These are phyloP conservation scores for Neodontobutis hainanensis DNA, from an alignment of 2,113 vertebrate species.

Conservation along the genomic window DNA sequence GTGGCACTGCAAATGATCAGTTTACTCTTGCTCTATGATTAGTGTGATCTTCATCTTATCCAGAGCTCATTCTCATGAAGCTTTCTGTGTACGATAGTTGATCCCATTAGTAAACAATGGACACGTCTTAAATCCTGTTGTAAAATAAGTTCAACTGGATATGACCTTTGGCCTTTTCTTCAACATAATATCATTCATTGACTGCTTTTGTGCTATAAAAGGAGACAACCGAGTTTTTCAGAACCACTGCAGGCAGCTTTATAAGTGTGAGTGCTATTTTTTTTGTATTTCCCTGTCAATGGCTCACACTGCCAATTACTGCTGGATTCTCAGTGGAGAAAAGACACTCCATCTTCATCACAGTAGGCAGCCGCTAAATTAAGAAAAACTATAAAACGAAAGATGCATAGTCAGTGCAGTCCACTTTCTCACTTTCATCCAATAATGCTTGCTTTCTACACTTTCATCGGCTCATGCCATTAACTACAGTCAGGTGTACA, in stretches of 20 bases:
- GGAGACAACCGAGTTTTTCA: slow-evolving; percentile 31
- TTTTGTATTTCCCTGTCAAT: slow-evolving; percentile 47
- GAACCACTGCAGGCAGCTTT: slow-evolving; percentile 19
- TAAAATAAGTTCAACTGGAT: slow-evolving; percentile 10
- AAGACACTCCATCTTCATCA: slow-evolving; percentile 31
- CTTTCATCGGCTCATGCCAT: slow-evolving; percentile 10
- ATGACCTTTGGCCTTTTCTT: not conserved
- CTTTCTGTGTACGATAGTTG: slow-evolving; percentile 2
- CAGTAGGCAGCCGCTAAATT: slow-evolving; percentile 32
- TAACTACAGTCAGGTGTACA: not conserved
- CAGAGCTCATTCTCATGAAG: not conserved
- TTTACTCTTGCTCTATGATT: too few relatives aligned
- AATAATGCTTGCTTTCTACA: slow-evolving; percentile 19
- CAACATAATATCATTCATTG: not conserved
- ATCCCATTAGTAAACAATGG: slow-evolving; percentile 19
- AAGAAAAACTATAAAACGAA: slow-evolving; percentile 30
- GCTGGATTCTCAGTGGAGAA: slow-evolving; percentile 11
- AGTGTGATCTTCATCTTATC: too few relatives aligned
- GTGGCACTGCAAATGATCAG: too few relatives aligned
- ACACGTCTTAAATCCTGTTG: slow-evolving; percentile 7
- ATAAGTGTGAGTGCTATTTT: slow-evolving; percentile 1
- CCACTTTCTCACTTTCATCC: not conserved
- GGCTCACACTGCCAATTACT: slow-evolving; percentile 46
- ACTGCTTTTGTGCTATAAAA: not conserved
- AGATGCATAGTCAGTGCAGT: slow-evolving; percentile 14